Evolutionary conservation across 2,113 vertebrate genomes (phyloP), one percentile per base, ranked within the genome.

Genomic region (Ciconia boyciana): DNA sequence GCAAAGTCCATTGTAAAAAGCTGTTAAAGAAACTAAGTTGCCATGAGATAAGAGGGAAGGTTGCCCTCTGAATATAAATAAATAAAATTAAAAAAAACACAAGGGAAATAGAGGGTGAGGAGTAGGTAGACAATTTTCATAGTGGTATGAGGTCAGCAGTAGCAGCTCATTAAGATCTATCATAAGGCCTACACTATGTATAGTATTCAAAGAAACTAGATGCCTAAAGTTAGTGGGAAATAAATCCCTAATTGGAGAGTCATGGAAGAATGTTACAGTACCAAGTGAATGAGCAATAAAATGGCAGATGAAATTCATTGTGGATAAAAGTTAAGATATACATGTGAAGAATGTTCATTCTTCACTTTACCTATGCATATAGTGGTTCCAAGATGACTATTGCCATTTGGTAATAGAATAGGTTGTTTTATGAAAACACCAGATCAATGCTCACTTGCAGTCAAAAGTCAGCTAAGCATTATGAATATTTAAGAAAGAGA

Each of bases 181-280:
- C 13, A 16, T 43, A 31, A 70, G 19, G 16, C 10, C 26, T 20
- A 71, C 0, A 0, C 5, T 34, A 9, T 46, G 13, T 20, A 13
- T 28, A 60, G 18, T 21, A 48, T 19, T 65, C 31, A 58, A 57
- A 81, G 11, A 68, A 83, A 41, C 21, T 2, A 74, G 16, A 25
- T 20, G 26, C 34, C 19, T 43, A 44, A 22, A 65, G 39, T 13
- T 62, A 68, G 21, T n/a, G 34, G 13, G 16, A 16, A 10, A 60
- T 51, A 75, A 43, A 36, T 54, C 28, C n/a, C 17, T 48, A 25
- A 48, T 0, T 61, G 16, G 24, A 72, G n/a, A 41, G 12, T 39
- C 41, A 14, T 11, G 9, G 65, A 66, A 83, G 6, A 68, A 36
- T 21, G 36, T 36, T 36, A 57, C 9, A 21, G 55, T 11, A 61